These are phyloP conservation scores for Hipposideros armiger DNA, from an alignment of 2,113 vertebrate species.

Conservation along the genomic window DNA sequence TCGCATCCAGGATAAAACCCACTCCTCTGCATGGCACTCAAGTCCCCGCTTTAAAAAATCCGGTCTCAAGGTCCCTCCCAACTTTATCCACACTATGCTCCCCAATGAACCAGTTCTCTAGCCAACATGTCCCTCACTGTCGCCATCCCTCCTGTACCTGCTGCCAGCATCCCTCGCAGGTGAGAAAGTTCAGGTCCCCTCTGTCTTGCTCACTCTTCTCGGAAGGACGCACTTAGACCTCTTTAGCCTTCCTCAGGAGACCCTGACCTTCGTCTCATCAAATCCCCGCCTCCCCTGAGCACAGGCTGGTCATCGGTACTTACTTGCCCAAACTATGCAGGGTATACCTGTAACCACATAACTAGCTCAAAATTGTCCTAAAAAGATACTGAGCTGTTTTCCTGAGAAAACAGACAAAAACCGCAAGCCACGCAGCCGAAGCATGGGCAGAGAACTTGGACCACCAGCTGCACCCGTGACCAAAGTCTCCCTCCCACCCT, in stretches of 20 bases:
- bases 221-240: background rate
- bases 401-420: background rate
- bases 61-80: background rate
- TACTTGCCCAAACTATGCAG: background rate
- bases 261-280: background rate
- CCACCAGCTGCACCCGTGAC: too few species aligned
- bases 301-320: fast-evolving
- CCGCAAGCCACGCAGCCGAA: too few species aligned
- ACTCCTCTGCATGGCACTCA: background rate
- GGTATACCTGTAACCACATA: background rate
- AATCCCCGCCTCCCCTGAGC: background rate
- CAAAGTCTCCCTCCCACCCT: background rate
- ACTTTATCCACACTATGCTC: background rate
- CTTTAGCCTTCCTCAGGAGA: background rate
- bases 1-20: background rate
- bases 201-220: background rate
- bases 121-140: background rate
- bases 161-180: background rate
- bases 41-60: too few species aligned
- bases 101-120: background rate
- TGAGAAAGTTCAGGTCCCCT: background rate
- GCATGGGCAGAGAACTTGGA: too few species aligned
- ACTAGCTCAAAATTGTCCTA: background rate
- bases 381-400: background rate
- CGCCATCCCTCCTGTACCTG: background rate